phyloP scores from a whole-genome alignment of 2,888 invertebrate species.

The Trilocha varians region DNA sequence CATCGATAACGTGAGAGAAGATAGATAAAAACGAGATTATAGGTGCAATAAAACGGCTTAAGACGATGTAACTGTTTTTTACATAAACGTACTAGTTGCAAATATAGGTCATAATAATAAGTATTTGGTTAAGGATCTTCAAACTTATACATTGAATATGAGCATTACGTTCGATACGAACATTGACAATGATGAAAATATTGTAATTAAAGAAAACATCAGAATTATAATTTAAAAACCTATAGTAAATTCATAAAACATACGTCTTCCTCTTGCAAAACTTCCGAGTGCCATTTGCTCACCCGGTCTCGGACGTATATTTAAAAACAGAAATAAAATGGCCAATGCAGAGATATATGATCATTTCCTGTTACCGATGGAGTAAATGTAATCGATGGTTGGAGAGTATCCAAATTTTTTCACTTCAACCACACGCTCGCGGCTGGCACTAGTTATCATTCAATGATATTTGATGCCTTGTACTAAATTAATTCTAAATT shows the following conservation, averaged over 20 bases:
- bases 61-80: not conserved
- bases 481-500: constrained; percentile 60
- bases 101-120: too few species aligned
- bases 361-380: constrained; percentile 50
- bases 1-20: constrained; percentile 39
- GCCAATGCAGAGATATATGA: constrained; percentile 35
- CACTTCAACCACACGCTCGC: constrained; percentile 42
- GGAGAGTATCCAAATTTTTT: constrained; percentile 54
- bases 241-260: not conserved
- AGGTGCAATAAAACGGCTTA: not conserved
- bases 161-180: too few species aligned
- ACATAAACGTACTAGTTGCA: too few species aligned
- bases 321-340: constrained; percentile 26
- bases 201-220: too few species aligned
- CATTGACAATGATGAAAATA: too few species aligned
- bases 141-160: too few species aligned
- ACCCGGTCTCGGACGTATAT: not conserved
- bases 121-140: too few species aligned
- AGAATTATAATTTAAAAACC: not conserved
- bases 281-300: not conserved
- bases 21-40: constrained; percentile 24
- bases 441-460: constrained; percentile 56
- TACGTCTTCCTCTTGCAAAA: too few species aligned
- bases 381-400: constrained; percentile 66
- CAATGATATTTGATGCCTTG: constrained; percentile 56